These are phyloP conservation scores for Leptinotarsa tumamoca DNA, from an alignment of 2,888 invertebrate genomes.

Conservation along the genomic window DNA sequence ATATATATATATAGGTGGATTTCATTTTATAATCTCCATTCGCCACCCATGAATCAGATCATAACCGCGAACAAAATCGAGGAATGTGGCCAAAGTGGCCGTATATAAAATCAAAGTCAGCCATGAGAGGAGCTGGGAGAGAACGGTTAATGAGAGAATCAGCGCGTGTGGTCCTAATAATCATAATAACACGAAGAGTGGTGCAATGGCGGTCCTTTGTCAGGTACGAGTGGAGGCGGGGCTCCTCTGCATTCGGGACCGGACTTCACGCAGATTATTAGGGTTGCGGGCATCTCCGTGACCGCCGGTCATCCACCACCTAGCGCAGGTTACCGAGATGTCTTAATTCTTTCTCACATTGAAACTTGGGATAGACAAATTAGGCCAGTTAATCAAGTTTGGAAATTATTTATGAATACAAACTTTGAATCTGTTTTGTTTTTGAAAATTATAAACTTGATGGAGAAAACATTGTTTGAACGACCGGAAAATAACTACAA, in stretches of 20 bases:
- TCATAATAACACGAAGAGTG: conserved; percentile 60
- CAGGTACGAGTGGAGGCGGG: conserved; percentile 53
- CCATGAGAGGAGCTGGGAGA: conserved; percentile 49
- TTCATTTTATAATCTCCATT: not conserved
- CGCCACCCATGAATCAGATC: conserved; percentile 27
- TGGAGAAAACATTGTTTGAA: no score
- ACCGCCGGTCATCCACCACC: conserved; percentile 35
- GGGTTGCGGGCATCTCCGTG: conserved; percentile 46
- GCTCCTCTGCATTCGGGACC: conserved; percentile 42
- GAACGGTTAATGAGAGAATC: conserved; percentile 58
- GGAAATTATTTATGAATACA: no score
- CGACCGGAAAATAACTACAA: no score
- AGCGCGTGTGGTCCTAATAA: conserved; percentile 59
- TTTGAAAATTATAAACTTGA: no score
- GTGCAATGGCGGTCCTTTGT: conserved; percentile 61
- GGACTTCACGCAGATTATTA: conserved; percentile 50
- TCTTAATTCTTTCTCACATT: not conserved
- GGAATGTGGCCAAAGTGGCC: conserved; percentile 47
- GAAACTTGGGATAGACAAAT: not conserved
- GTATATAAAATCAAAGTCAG: conserved; percentile 50
- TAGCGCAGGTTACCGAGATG: conserved; percentile 24
- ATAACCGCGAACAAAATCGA: conserved; percentile 43
- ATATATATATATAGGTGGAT: no score
- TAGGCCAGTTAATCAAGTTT: not conserved
- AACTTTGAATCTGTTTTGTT: no score